Evolutionary conservation across 2,888 invertebrate species (phyloP), one percentile per base, ranked within the genome.

Genomic region (Metalampra italica): DNA sequence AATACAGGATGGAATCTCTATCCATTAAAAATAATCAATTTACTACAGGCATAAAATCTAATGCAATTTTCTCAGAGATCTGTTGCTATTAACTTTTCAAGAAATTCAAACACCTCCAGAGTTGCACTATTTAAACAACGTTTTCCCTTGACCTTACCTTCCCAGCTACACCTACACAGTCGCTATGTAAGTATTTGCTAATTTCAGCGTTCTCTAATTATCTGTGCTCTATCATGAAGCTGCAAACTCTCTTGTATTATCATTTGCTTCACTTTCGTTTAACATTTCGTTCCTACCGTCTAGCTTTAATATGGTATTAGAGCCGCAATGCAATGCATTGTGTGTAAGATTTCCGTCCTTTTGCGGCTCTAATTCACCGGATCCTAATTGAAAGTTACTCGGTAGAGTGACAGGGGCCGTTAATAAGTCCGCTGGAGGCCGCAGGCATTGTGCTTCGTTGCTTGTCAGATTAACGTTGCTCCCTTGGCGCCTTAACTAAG

Each of bases 361-460:
- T 50, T 51, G 54, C 46, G 52, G 46, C 42, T 49, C 56, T 62
- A 55, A 59, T 53, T 50, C 55, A 51, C 51, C 46, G 60, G 61
- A 60, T 61, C 57, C 70, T 75, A 75, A 75, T 77, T 75, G 75
- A 73, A 75, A 72, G 70, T 75, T 74, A 72, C 68, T 67, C 60
- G 64, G 56, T 38, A 55, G 68, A 72, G 68, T 75, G 73, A 73
- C 75, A 73, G 65, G 66, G 74, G 71, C 64, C 67, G 73, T 71
- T 74, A 75, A 73, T 72, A 74, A 73, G 71, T 68, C 68, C 59
- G 59, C 55, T 55, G 53, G 56, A 54, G 62, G 65, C 67, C 62
- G 53, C 51, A 47, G 47, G 53, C 54, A 61, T 61, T 71, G 68
- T 67, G 69, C 71, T 73, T 66, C 69, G 73, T 78, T 72, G 56